Evolutionary conservation across 64 coral and sea anemone genomes (phyloP), one percentile per base, ranked within the genome.

Genomic region (Platygyra sinensis): DNA sequence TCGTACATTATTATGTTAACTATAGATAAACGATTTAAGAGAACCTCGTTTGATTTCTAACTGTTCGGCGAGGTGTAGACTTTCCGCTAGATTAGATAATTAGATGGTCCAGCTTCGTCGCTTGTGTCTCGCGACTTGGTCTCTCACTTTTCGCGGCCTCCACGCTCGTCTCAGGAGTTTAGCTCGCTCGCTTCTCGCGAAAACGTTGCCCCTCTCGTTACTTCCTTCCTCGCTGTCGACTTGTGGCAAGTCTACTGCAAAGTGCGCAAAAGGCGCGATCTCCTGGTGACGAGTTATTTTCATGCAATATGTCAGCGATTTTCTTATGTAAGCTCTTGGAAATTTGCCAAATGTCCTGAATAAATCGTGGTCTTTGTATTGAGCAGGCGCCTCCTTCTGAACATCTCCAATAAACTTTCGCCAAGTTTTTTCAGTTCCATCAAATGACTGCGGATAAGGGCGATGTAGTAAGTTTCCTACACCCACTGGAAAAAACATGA

Each of bases 261-360:
- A 73, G 42, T 86, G 83, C 2, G 64, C 83, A 73, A 52, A 86
- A 13, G 83, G 52, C 7, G 72, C 27, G 3, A 86, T 86, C 4
- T 57, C 24, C 4, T 86, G 65, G 15, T 71, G 64, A 15, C 39
- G 67, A 72, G 39, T 51, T n/a, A 71, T 42, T n/a, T 55, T 33
- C 42, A 72, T 52, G 65, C 83, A 86, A 31, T 86, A 86, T 14
- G 83, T 86, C 17, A 2, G 24, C 0, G 83, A 71, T 19, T 13
- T 86, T n/a, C 2, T 8, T 2, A 51, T 14, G 28, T 86, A 52
- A 27, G 2, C 10, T 5, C 2, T 2, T 17, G 65, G 65, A 27
- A 32, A 2, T 27, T 10, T 51, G 64, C 33, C 27, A 73, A 72
- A 86, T 72, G 72, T 64, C 19, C 57, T 29, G 57, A 86, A 50